Base-by-base conservation (phyloP, 2,888 invertebrate species). In the Ectemnius continuus region DNA sequence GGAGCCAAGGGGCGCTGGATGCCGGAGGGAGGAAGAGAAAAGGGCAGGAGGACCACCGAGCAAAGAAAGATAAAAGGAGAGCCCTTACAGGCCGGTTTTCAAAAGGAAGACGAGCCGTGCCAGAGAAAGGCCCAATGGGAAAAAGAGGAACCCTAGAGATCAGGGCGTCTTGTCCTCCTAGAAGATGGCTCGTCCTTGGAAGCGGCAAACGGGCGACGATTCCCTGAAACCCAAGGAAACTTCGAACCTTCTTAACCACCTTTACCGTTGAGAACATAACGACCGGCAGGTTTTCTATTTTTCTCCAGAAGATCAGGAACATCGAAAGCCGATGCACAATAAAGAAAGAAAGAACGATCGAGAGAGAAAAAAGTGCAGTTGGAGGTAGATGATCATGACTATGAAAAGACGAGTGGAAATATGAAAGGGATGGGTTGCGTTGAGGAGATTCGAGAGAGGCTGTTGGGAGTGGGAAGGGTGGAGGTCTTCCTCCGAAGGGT, bases 101-200 rank as follows among this genome's bases (percentile, higher is more conserved):
- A 84, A 81, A 84, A 81, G 82, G 82, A 78, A 76, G 78, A 80
- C 68, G 68, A 76, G 69, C 73, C 70, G 74, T 46, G 52, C 1
- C 52, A 45, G 61, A 46, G 46, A 58, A 45, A 52, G 36, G 36
- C 36, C 0, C 6, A 36, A 36, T 36, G 36, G 36, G 62, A 70
- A 66, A 75, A 70, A 63, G 45, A 59, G 63, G 36, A 45, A 3
- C 62, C 58, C 58, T 67, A 62, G 26, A 52, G 66, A 60, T 52
- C 47, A 56, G 71, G 56, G 45, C 26, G 20, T 58, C 69, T 76
- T 52, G 78, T 80, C 73, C 69, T 67, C 74, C 73, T 63, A 62
- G 61, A 5, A 58, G 36, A 63, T 59, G 16, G 16, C 52, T 77
- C 57, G 36, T 60, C 68, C 69, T 73, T 70, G 63, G 36, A 36